Conservation (phyloP, 2,888 invertebrate genomes). For the Malacosoma neustria region DNA sequence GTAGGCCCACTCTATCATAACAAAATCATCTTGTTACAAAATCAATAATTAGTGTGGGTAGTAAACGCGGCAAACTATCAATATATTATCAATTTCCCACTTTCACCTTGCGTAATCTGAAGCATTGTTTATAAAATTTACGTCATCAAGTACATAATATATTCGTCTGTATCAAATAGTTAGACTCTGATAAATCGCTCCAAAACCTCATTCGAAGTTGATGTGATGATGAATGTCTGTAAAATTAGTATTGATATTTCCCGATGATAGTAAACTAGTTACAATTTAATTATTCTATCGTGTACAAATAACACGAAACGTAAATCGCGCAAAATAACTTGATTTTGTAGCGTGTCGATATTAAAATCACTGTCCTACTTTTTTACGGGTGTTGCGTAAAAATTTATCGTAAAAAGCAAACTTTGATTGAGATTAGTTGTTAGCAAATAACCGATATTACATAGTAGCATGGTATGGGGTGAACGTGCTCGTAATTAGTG, state of each 20-base stretch:
- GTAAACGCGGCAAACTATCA: conserved; percentile 34
- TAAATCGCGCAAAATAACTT: conserved; percentile 17
- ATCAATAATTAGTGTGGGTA: conserved; percentile 12
- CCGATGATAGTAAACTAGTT: neutral
- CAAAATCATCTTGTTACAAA: neutral
- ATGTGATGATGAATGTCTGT: no score
- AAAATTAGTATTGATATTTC: no score
- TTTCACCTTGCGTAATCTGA: conserved; percentile 51
- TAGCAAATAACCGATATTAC: conserved; percentile 18
- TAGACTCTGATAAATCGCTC: no score
- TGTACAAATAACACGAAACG: conserved; percentile 24
- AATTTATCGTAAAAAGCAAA: conserved; percentile 25
- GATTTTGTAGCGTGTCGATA: conserved; percentile 22
- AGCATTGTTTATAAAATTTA: conserved; percentile 46
- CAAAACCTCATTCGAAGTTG: no score
- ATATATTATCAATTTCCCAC: conserved; percentile 45
- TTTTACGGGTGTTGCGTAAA: conserved; percentile 29
- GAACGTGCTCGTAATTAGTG: neutral
- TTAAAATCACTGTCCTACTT: conserved; percentile 32
- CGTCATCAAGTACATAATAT: conserved; percentile 30
- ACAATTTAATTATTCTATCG: conserved; percentile 13
- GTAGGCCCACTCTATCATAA: conserved; percentile 5
- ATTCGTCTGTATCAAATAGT: no score
- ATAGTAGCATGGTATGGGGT: conserved; percentile 3
- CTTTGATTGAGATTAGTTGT: conserved; percentile 24